A percentile compares a stretch with the other conserved stretches of the same genome.
Evolutionary conservation across 2,888 invertebrate species (phyloP).

Genomic region (Drosophila algonquin): DNA sequence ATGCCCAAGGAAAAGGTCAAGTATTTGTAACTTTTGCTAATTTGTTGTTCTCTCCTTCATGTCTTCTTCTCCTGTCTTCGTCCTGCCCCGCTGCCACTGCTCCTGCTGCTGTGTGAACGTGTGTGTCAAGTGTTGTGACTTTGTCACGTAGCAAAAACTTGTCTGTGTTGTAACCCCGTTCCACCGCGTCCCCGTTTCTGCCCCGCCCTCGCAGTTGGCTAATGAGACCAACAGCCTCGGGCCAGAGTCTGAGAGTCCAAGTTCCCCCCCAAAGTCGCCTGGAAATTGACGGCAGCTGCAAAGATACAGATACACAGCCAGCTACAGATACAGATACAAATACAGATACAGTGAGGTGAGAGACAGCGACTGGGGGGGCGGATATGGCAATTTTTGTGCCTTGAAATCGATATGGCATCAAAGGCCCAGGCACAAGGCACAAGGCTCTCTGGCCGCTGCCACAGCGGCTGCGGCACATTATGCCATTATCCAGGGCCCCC

Average conservation of each 20-base stretch:
- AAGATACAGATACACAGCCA: slow-evolving; percentile 24
- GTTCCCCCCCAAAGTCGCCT: slow-evolving; percentile 22
- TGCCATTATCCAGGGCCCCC: slow-evolving; percentile 70
- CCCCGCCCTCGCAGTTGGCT: slow-evolving; percentile 49
- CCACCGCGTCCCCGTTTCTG: not conserved
- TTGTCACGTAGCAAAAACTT: slow-evolving; percentile 76
- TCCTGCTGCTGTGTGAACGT: slow-evolving; percentile 22
- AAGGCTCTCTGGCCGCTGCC: not conserved
- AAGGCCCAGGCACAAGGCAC: slow-evolving; percentile 45
- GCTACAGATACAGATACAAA: not conserved
- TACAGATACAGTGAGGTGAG: slow-evolving; percentile 16
- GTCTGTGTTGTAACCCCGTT: slow-evolving; percentile 53
- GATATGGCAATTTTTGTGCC: slow-evolving; percentile 74
- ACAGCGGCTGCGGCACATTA: slow-evolving; percentile 42
- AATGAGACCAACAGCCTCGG: slow-evolving; percentile 72
- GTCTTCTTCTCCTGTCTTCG: not conserved
- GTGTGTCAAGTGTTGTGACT: slow-evolving; percentile 73
- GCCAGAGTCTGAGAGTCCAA: slow-evolving; percentile 53
- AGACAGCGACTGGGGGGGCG: slow-evolving; percentile 56
- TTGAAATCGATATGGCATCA: slow-evolving; percentile 77
- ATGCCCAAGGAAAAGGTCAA: slow-evolving; percentile 66
- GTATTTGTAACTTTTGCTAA: slow-evolving; percentile 69
- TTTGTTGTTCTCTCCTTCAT: slow-evolving; percentile 58
- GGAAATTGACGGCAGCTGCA: slow-evolving; percentile 64
- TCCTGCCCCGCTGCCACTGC: not conserved